Conservation (phyloP, 1,140 invertebrate species). For the Neuroterus valhalla region DNA sequence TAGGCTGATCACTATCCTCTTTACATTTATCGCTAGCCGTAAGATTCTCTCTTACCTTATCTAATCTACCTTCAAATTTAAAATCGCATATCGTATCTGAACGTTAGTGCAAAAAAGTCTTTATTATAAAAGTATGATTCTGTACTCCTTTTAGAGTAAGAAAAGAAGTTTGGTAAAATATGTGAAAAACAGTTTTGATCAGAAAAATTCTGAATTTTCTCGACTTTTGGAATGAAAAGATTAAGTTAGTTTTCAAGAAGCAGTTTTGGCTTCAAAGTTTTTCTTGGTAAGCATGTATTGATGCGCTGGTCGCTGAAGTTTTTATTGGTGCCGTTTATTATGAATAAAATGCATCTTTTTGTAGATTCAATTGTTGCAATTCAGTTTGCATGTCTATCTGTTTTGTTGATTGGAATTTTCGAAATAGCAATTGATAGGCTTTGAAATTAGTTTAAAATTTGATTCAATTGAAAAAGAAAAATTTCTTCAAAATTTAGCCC, state of each 20-base stretch:
- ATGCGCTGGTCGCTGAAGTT: conserved; percentile 14
- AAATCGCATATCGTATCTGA: conserved; percentile 1
- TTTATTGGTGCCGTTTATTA: conserved; percentile 14
- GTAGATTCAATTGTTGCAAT: no score
- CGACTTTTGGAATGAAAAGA: background rate
- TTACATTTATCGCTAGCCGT: background rate
- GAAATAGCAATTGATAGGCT: no score
- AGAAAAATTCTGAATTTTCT: background rate
- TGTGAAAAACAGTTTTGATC: background rate
- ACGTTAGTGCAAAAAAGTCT: background rate
- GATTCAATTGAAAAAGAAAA: no score
- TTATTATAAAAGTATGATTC: conserved; percentile 21
- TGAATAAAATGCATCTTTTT: background rate
- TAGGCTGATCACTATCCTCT: background rate
- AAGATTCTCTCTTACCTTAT: conserved; percentile 23
- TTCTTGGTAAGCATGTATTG: conserved; percentile 1
- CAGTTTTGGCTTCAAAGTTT: conserved; percentile 1
- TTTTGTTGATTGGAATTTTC: no score
- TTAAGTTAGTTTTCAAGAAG: background rate
- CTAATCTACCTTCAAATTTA: background rate
- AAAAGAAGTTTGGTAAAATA: background rate
- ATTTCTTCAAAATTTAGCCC: no score
- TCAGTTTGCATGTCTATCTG: no score
- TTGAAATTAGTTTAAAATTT: no score
- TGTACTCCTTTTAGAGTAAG: background rate